These are phyloP conservation scores for Hydropsyche tenuis DNA, from an alignment of 1,140 invertebrate genomes.

Conservation along the genomic window DNA sequence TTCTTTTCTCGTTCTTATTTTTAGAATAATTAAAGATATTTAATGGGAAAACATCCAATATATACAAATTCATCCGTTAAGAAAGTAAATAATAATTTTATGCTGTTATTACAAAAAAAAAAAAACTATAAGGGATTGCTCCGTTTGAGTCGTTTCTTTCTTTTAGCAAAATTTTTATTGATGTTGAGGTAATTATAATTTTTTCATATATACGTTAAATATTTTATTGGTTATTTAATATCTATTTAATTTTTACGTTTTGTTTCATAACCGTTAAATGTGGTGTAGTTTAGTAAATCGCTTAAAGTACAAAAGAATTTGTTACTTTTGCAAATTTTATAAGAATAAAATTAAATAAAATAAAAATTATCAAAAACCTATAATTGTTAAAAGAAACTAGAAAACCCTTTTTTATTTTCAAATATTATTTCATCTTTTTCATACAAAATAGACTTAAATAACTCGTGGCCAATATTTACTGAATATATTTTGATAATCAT, in stretches of 20 bases:
- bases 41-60: conserved; percentile 17
- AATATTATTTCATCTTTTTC: conserved; percentile 27
- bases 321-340: conserved; percentile 67
- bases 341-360: conserved; percentile 59
- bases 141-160: conserved; percentile 21
- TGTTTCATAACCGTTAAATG: conserved; percentile 61
- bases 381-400: conserved; percentile 48
- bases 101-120: conserved; percentile 5
- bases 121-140: background rate
- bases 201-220: conserved; percentile 27
- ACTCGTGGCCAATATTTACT: background rate
- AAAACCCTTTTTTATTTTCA: conserved; percentile 24
- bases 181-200: conserved; percentile 29
- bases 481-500: background rate
- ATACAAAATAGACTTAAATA: conserved; percentile 21
- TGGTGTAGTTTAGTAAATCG: conserved; percentile 66
- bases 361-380: conserved; percentile 46
- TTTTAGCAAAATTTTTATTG: conserved; percentile 29
- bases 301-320: conserved; percentile 66
- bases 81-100: conserved; percentile 20
- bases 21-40: conserved; percentile 4
- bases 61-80: conserved; percentile 26
- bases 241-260: conserved; percentile 41
- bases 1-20: conserved; percentile 12
- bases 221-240: conserved; percentile 29